These are phyloP conservation scores for Pristionchus fissidentatus DNA, from an alignment of 2,888 invertebrate species.

Conservation along the genomic window DNA sequence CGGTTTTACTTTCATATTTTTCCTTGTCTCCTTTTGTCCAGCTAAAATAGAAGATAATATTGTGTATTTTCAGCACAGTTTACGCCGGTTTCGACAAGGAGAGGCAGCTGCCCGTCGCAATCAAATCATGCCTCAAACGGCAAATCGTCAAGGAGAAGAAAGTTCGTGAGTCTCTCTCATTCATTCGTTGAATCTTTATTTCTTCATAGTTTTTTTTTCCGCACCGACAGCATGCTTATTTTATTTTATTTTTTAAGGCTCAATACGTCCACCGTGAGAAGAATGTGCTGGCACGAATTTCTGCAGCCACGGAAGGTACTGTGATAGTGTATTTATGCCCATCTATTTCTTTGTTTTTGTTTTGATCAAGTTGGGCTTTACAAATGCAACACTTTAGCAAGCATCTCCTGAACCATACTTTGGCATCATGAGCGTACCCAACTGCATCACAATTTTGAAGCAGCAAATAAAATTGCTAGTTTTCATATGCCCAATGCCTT, in stretches of 20 bases:
- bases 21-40: neutral
- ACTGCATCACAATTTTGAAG: too few species aligned
- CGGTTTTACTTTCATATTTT: neutral
- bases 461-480: too few species aligned
- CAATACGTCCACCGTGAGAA: conserved; percentile 61
- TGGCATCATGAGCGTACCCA: too few species aligned
- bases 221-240: neutral
- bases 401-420: too few species aligned
- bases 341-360: neutral
- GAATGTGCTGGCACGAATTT: conserved; percentile 78
- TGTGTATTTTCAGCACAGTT: conserved; percentile 50
- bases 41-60: neutral
- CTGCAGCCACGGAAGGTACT: conserved; percentile 89
- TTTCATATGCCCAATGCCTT: too few species aligned
- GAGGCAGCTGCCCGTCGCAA: conserved; percentile 79
- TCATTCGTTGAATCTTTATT: neutral
- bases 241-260: conserved; percentile 48
- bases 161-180: conserved; percentile 79
- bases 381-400: too few species aligned
- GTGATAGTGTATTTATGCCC: neutral
- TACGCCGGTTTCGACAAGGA: conserved; percentile 56
- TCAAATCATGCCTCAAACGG: conserved; percentile 96
- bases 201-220: neutral
- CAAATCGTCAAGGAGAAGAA: conserved; percentile 94
- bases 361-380: too few species aligned